Base-by-base conservation (phyloP, 2,797 vertebrate genomes). In the Macroramphosus scolopax region DNA sequence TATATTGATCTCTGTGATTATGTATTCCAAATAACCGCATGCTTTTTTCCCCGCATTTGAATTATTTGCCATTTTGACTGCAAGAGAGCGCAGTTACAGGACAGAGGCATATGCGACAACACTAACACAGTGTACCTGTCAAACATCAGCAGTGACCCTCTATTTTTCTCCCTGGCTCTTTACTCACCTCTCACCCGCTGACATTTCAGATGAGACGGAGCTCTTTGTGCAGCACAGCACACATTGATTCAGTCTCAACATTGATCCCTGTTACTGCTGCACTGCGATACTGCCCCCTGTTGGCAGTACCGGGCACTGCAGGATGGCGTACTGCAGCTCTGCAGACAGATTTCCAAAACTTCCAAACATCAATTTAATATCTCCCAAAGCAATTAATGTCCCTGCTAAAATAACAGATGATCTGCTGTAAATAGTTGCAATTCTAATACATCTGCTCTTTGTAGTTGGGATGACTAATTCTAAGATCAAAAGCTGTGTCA, bases 11-110 rank as follows among this genome's bases (percentile, higher is more conserved):
- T 42, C 29, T 25, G 34, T 37, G 62, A 60, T 59, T 61, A 37
- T 77, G 74, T 85, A 81, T 81, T 83, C 75, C 69, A 61, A 29
- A 72, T 63, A 70, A 73, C 56, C 62, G 83, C 84, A 84, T 83
- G 87, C 70, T 52, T 64, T 40, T 32, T 29, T 29, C 35, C 13
- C 8, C 52, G n/a, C n/a, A n/a, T 38, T 58, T 68, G 75, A 32
- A 6, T 51, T 60, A 45, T 17, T 52, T 46, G 10, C 16, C 25
- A 22, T 45, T 32, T 59, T 39, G 28, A 30, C 50, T 34, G 24
- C 57, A 14, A 33, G 50, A 52, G 44, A 51, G 41, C 12, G 1
- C 66, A 50, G 58, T 42, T 59, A 17, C 53, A 56, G 46, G 51
- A 66, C 28, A 44, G 28, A 49, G 38, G 40, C 51, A 54, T 46